A percentile compares a stretch with the other conserved stretches of the same genome.
phyloP scores from a whole-genome alignment of 1,140 invertebrate genomes.

The Drosophila dunni region DNA sequence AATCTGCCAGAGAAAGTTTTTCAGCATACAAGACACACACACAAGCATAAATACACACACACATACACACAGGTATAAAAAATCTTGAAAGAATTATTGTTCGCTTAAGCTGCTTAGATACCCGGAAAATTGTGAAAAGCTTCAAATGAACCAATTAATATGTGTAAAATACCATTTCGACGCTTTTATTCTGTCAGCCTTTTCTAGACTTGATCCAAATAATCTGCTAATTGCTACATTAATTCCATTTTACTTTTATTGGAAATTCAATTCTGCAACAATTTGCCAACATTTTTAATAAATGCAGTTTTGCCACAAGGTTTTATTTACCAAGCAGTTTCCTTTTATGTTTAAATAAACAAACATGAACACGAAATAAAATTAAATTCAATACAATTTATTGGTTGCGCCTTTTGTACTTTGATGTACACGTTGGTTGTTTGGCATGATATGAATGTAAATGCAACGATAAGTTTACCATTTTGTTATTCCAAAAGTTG shows the following conservation, averaged over 20 bases:
- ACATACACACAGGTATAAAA: slow-evolving; percentile 13
- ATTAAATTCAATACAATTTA: slow-evolving; percentile 3
- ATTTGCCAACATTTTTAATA: background rate
- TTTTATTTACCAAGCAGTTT: slow-evolving; percentile 1
- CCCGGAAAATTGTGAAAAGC: slow-evolving; percentile 2
- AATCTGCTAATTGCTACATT: background rate
- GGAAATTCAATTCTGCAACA: background rate
- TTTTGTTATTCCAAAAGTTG: background rate
- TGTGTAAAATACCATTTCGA: background rate
- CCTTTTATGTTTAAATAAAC: slow-evolving; percentile 8
- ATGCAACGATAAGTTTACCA: too few species aligned
- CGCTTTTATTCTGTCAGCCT: background rate
- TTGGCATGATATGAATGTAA: too few species aligned
- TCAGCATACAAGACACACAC: background rate
- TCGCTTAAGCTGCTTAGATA: background rate
- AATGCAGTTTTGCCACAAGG: background rate
- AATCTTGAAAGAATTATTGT: slow-evolving; percentile 1
- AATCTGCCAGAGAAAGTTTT: slow-evolving; percentile 26
- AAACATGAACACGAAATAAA: background rate
- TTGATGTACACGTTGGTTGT: too few species aligned
- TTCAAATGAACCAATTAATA: slow-evolving; percentile 2
- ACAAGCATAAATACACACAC: background rate
- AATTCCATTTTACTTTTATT: background rate
- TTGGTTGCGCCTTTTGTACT: background rate
- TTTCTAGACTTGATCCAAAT: background rate